Evolutionary conservation across 2,113 vertebrate species (phyloP).

Genomic region (Nannobrachium achirus): DNA sequence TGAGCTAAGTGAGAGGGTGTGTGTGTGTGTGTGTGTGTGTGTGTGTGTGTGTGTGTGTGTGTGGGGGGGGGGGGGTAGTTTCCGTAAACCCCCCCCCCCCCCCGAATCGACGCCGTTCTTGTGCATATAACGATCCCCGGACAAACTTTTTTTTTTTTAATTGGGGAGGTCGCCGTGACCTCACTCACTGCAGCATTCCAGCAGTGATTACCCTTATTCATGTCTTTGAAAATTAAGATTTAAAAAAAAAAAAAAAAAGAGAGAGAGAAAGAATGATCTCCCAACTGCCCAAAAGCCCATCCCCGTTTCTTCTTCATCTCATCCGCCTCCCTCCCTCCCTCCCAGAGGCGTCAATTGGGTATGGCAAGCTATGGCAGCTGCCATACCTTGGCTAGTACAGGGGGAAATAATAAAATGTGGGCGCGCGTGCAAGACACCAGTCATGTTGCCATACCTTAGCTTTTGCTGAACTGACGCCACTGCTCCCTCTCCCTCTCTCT

Average conservation of each 20-base stretch:
- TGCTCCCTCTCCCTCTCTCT: background rate
- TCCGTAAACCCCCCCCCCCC: slow-evolving; percentile 35
- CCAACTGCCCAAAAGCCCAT: slow-evolving; percentile 35
- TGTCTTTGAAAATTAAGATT: slow-evolving; percentile 54
- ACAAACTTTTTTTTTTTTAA: slow-evolving; percentile 69
- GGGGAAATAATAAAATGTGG: no score
- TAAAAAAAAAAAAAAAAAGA: slow-evolving; percentile 23
- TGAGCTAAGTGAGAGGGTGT: background rate
- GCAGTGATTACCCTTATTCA: slow-evolving; percentile 66
- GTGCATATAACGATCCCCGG: slow-evolving; percentile 55
- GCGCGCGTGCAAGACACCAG: no score
- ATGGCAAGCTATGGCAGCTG: no score
- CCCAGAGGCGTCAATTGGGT: no score
- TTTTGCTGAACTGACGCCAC: no score
- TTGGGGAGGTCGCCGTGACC: slow-evolving; percentile 57
- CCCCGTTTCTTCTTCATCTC: slow-evolving; percentile 14
- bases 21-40: no score
- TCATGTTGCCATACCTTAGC: no score
- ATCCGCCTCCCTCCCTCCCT: no score
- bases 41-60: background rate
- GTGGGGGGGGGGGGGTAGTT: slow-evolving; percentile 24
- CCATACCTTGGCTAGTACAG: no score
- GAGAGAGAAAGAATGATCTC: slow-evolving; percentile 8
- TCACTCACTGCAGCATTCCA: slow-evolving; percentile 54
- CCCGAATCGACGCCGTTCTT: slow-evolving; percentile 41